A percentile compares a stretch with the other conserved stretches of the same genome.
Evolutionary conservation across 2,113 vertebrate genomes (phyloP).

Genomic region (Myotis davidii): DNA sequence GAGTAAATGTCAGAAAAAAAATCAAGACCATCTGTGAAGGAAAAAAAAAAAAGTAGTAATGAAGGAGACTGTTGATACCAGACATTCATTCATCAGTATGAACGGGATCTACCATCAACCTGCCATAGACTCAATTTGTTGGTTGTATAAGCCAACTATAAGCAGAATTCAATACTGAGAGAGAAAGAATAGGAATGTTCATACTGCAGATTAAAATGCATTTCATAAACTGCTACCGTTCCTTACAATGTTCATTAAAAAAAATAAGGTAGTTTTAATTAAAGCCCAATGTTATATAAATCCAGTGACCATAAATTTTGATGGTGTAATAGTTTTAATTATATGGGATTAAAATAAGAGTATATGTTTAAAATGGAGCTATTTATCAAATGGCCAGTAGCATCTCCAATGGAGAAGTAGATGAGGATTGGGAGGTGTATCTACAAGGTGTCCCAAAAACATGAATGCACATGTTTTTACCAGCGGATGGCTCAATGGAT

Average conservation of each 20-base stretch:
- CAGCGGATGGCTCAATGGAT: no score
- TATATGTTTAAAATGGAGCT: neutral
- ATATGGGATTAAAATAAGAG: conserved; percentile 26
- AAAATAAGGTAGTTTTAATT: conserved; percentile 34
- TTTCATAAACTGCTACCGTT: neutral
- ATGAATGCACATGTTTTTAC: no score
- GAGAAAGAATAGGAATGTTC: neutral
- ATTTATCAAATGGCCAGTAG: neutral
- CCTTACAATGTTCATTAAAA: neutral
- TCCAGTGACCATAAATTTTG: neutral
- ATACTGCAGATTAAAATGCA: neutral
- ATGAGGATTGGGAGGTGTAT: neutral
- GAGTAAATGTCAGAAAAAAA: conserved; percentile 30
- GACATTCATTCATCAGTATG: neutral
- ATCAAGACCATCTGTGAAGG: neutral
- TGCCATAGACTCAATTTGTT: neutral
- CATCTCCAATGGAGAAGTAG: neutral
- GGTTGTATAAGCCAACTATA: neutral
- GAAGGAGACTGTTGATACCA: neutral
- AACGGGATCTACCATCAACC: neutral
- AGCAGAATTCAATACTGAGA: neutral
- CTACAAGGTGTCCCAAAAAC: no score
- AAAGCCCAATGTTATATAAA: neutral
- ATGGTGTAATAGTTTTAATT: neutral
- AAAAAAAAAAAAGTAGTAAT: neutral